phyloP scores from a whole-genome alignment of 1,140 invertebrate species.

The Rhyzopertha dominica region DNA sequence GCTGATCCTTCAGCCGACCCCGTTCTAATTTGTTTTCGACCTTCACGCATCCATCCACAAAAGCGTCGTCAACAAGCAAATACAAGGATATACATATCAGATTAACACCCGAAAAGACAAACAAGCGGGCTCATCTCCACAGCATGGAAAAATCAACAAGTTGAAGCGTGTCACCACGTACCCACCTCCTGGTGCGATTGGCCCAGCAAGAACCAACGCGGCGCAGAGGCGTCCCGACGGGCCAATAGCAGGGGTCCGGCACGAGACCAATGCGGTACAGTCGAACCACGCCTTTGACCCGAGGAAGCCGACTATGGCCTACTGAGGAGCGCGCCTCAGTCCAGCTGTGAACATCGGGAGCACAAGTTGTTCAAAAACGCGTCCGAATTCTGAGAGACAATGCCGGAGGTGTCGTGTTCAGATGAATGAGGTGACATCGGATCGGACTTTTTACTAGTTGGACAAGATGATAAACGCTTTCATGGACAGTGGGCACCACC shows the following conservation, averaged over 20 bases:
- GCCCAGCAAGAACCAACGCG: constrained; percentile 31
- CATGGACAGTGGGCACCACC: constrained; percentile 63
- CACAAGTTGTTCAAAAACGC: constrained; percentile 16
- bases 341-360: constrained; percentile 38
- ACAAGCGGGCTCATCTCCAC: constrained; percentile 3
- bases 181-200: constrained; percentile 37
- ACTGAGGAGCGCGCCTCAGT: constrained; percentile 34
- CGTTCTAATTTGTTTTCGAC: too few relatives aligned
- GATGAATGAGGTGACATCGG: background rate
- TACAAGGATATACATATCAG: too few relatives aligned
- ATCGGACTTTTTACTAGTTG: background rate
- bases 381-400: background rate
- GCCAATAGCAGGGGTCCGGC: constrained; percentile 36
- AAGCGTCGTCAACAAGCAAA: too few relatives aligned
- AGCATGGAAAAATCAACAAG: constrained; percentile 37
- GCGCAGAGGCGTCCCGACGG: constrained; percentile 9
- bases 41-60: too few relatives aligned
- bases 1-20: background rate
- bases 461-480: constrained; percentile 74
- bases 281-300: constrained; percentile 16
- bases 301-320: constrained; percentile 28
- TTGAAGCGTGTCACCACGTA: constrained; percentile 27
- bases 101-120: too few relatives aligned
- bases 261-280: constrained; percentile 24
- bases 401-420: background rate